These are phyloP conservation scores for Bhutanitis thaidina DNA, from an alignment of 2,888 invertebrate species.

Conservation along the genomic window DNA sequence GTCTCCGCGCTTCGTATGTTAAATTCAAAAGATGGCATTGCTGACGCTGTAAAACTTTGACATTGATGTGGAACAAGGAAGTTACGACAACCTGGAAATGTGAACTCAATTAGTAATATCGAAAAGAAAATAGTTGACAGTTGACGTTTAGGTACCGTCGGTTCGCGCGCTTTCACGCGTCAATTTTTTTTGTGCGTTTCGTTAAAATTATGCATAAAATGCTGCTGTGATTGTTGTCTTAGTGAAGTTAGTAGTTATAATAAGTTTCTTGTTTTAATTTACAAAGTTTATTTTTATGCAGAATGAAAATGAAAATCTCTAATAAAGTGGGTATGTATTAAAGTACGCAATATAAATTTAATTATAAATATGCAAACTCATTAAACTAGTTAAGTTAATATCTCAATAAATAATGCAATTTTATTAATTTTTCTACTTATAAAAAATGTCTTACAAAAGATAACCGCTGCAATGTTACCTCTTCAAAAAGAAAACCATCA, in stretches of 20 bases:
- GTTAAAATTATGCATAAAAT: not conserved
- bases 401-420: too few relatives aligned
- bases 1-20: slow-evolving; percentile 19
- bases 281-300: slow-evolving; percentile 9
- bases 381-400: too few relatives aligned
- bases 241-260: slow-evolving; percentile 19
- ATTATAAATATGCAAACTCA: too few relatives aligned
- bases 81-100: slow-evolving; percentile 17
- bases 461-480: too few relatives aligned
- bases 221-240: slow-evolving; percentile 15
- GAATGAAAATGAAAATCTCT: slow-evolving; percentile 40
- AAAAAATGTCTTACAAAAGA: too few relatives aligned
- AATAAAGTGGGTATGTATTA: slow-evolving; percentile 30
- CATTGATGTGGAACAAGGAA: slow-evolving; percentile 33
- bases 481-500: too few relatives aligned
- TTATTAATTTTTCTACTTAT: too few relatives aligned
- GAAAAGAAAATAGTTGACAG: slow-evolving; percentile 32
- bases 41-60: slow-evolving; percentile 32
- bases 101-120: slow-evolving; percentile 30
- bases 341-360: not conserved
- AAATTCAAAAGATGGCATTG: slow-evolving; percentile 6
- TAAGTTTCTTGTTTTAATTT: slow-evolving; percentile 9
- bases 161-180: slow-evolving; percentile 45
- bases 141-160: slow-evolving; percentile 31
- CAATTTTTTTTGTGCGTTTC: not conserved